Evolutionary conservation across 1,140 invertebrate species (phyloP).

Genomic region (Triops cancriformis): DNA sequence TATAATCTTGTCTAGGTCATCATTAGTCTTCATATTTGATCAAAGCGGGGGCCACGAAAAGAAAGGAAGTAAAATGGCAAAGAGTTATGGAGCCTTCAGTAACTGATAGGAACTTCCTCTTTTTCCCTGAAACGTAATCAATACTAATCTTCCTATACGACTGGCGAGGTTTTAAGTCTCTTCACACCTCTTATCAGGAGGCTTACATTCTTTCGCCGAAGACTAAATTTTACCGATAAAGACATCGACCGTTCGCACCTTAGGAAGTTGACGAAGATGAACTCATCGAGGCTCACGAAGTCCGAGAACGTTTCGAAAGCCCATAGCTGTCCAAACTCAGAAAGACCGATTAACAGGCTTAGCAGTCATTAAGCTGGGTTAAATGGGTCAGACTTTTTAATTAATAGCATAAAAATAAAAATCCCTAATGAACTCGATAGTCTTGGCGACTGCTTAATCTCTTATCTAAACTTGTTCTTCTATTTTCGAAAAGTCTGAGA

Average conservation of each 20-base stretch:
- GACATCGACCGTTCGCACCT: not conserved
- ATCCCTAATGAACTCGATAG: no score
- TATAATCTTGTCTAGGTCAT: not conserved
- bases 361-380: not conserved
- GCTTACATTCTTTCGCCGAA: not conserved
- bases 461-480: no score
- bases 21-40: not conserved
- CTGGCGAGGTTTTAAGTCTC: not conserved
- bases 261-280: not conserved
- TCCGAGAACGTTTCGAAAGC: not conserved
- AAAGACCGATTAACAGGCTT: not conserved
- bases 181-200: constrained; percentile 9
- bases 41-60: not conserved
- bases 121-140: not conserved
- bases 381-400: not conserved
- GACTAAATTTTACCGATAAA: not conserved
- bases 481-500: no score
- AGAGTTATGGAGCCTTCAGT: not conserved
- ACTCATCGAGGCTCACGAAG: no score
- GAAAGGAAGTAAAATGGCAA: not conserved
- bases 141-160: not conserved
- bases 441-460: no score
- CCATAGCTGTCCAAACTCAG: not conserved
- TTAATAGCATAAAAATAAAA: no score
- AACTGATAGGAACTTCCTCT: not conserved